phyloP scores from a whole-genome alignment of 2,888 invertebrate species.

The Gandaritis pyraliata region DNA sequence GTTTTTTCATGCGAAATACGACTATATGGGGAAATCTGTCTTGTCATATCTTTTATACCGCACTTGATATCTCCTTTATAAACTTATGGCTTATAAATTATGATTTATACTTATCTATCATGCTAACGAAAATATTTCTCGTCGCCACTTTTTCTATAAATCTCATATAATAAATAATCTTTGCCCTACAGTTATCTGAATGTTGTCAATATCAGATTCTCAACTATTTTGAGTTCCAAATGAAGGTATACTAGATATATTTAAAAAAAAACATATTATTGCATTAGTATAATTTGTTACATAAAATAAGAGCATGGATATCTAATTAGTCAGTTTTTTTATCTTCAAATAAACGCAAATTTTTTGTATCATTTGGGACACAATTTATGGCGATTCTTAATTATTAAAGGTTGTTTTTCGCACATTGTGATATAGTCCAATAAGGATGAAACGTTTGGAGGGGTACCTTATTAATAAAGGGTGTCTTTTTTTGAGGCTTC shows the following conservation, averaged over 20 bases:
- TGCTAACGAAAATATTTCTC: not conserved
- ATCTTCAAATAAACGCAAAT: too few species aligned
- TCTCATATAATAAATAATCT: not conserved
- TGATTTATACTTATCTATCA: constrained; percentile 4
- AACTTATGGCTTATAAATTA: constrained; percentile 25
- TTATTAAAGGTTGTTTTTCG: constrained; percentile 47
- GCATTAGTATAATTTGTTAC: too few species aligned
- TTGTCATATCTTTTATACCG: constrained; percentile 39
- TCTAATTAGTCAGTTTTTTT: too few species aligned
- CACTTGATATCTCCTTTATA: constrained; percentile 54
- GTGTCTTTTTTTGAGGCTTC: not conserved
- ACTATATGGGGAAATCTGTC: constrained; percentile 50
- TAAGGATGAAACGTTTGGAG: constrained; percentile 30
- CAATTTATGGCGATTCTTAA: too few species aligned
- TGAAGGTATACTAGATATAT: too few species aligned
- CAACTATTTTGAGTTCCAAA: too few species aligned
- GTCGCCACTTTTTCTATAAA: constrained; percentile 12
- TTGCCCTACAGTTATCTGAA: too few species aligned
- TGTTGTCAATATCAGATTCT: too few species aligned
- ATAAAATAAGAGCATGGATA: too few species aligned
- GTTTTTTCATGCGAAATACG: constrained; percentile 51
- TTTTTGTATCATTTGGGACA: constrained; percentile 24
- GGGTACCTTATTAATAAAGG: not conserved
- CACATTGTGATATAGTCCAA: constrained; percentile 40
- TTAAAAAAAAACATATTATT: too few species aligned